Base-by-base conservation (phyloP, 2,797 vertebrate genomes). In the Sardinella longiceps region DNA sequence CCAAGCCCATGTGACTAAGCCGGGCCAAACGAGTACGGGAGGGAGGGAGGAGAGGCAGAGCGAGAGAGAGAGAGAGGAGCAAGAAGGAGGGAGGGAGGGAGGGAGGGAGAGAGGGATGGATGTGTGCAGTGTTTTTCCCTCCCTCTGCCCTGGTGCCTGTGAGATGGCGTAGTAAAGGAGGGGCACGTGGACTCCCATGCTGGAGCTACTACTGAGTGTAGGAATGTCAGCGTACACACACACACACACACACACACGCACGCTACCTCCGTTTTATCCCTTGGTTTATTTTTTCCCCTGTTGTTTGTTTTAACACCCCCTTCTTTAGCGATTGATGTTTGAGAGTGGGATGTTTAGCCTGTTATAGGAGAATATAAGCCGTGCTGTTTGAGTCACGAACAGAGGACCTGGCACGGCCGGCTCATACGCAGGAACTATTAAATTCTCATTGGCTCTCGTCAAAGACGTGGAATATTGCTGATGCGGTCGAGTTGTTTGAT, bases 101-200 rank as follows among this genome's bases (percentile, higher is more conserved):
- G 63, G 30, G 28, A 33, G 28, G 11, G 25, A n/a, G 82, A 15
- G 83, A 66, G 46, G 3, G 85, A 88, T 89, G 90, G 90, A 90
- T 30, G 39, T 77, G 37, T 70, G 63, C 28, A 5, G 63, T 70
- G 63, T 33, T 6, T 80, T 33, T 43, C 63, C 3, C 66, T 5
- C 46, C 37, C 82, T 12, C 23, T 46, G 43, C n/a, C 58, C 82
- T 86, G 77, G 66, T 81, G 28, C 56, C 85, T 84, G 56, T 80
- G 53, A 81, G 51, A 88, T 84, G 87, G 88, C 87, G 89, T 94
- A 94, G 94, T 94, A 94, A 91, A 91, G 88, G 91, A 87, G 4
- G 91, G 90, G 88, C 94, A 95, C 94, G 94, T 95, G 95, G 91
- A 92, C 89, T 87, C 90, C 93, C 94, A 95, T 86, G 94, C 94